Percentiles rank a stretch among this genome's conserved stretches.
Evolutionary conservation across 2,888 invertebrate genomes (phyloP).

Genomic region (Salpingus planirostris): DNA sequence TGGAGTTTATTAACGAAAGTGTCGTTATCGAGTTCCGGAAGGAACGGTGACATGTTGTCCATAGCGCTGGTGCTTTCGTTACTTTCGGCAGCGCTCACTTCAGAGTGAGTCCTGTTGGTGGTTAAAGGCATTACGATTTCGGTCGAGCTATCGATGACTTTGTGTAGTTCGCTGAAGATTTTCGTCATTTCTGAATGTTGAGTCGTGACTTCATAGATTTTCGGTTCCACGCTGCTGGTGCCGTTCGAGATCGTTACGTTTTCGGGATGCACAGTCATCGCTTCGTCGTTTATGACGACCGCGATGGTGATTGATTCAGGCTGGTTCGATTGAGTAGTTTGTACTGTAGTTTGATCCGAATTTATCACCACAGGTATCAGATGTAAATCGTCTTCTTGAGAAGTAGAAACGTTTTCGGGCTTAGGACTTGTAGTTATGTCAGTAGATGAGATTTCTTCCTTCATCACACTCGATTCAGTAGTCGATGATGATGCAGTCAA

Average conservation of each 20-base stretch:
- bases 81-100: constrained; percentile 5
- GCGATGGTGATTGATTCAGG: constrained; percentile 1
- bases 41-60: constrained; percentile 58
- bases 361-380: neutral
- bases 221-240: constrained; percentile 4
- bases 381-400: constrained; percentile 2
- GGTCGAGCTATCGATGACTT: constrained; percentile 10
- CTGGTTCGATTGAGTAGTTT: neutral
- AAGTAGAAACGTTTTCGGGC: constrained; percentile 1
- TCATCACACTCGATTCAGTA: neutral
- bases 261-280: constrained; percentile 1
- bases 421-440: constrained; percentile 6
- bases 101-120: neutral
- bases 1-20: constrained; percentile 51
- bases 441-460: constrained; percentile 1
- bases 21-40: constrained; percentile 57
- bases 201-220: constrained; percentile 11
- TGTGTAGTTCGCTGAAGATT: constrained; percentile 12
- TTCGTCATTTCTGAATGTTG: constrained; percentile 8
- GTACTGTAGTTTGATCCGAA: constrained; percentile 3
- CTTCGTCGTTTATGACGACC: constrained; percentile 1
- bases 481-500: no score
- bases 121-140: neutral
- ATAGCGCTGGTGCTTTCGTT: constrained; percentile 13
- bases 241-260: neutral